phyloP scores from a whole-genome alignment of 2,113 vertebrate genomes.

The Lepisosteus oculatus region DNA sequence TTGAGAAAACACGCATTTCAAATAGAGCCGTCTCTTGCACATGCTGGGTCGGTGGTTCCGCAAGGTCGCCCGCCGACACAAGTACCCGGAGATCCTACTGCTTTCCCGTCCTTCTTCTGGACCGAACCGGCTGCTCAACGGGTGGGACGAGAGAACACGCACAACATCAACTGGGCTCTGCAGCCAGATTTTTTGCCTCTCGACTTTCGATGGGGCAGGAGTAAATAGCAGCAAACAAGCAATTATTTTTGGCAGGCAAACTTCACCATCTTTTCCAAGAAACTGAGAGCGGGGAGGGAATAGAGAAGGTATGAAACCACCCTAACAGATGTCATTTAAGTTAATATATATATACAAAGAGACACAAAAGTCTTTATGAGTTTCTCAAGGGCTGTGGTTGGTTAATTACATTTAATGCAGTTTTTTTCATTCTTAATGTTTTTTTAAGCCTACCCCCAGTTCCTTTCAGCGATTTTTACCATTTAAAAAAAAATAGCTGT shows the following conservation, averaged over 20 bases:
- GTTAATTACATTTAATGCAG: slow-evolving; percentile 65
- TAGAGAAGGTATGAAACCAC: slow-evolving; percentile 61
- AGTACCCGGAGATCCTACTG: too few species aligned
- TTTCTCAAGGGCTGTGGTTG: slow-evolving; percentile 33
- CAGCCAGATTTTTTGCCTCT: slow-evolving; percentile 26
- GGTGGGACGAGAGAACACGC: too few species aligned
- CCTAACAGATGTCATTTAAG: slow-evolving; percentile 71
- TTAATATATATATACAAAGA: slow-evolving; percentile 61
- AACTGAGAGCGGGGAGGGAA: slow-evolving; percentile 46
- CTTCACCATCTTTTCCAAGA: slow-evolving; percentile 51
- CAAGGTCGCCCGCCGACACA: too few species aligned
- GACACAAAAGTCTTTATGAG: slow-evolving; percentile 15
- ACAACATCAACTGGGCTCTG: slow-evolving; percentile 14
- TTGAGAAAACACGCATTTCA: too few species aligned
- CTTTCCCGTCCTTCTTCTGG: too few species aligned
- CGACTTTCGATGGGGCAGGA: slow-evolving; percentile 61
- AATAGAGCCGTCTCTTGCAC: too few species aligned
- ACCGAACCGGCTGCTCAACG: too few species aligned
- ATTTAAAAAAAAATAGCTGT: slow-evolving; percentile 57
- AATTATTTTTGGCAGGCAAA: slow-evolving; percentile 67
- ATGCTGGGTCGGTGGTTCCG: too few species aligned
- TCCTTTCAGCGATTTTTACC: slow-evolving; percentile 38
- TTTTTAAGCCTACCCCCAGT: too few species aligned
- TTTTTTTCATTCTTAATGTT: slow-evolving; percentile 36
- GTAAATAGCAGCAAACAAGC: slow-evolving; percentile 72